Base-by-base conservation (phyloP, 2,888 invertebrate species). In the Apantesis nais region DNA sequence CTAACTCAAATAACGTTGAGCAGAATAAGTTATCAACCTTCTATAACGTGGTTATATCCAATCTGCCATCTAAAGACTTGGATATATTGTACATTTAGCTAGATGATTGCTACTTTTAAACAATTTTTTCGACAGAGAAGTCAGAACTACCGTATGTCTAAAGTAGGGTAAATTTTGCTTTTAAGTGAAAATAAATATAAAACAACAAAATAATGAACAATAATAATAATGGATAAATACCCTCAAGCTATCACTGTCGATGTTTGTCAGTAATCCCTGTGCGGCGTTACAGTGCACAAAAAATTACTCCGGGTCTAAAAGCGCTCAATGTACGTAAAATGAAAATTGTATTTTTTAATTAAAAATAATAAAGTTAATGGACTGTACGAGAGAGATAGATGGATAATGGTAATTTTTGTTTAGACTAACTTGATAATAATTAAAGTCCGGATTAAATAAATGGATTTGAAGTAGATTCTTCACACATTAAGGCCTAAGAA, bases 311-410 rank as follows among this genome's bases (percentile, higher is more conserved):
- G 29, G 14, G 58, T 58, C 29, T 58, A 58, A 58, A 29, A 58
- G 29, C 16, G 25, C 58, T 55, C 29, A 58, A 58, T 58, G 58
- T 58, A 58, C 25, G 29, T 58, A 1, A 58, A 58, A 29, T 25
- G 25, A 14, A 58, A 58, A 58, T 25, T 58, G 58, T 58, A 5
- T 58, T 58, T n/a, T 58, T 29, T 58, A 58, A 52, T 58, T 58
- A 58, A 58, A 29, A 58, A 58, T 25, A 58, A 58, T 29, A 58
- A 58, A 29, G 58, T 29, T 58, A 58, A 58, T 58, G 58, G 29
- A 58, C 58, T 58, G 29, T 58, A 25, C 16, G 25, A 25, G n/a
- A 55, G 25, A 55, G 25, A 55, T 3, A 55, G 25, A 55, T 25
- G 55, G 25, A 55, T 55, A 55, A 55, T 25, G 55, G 25, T 25